Evolutionary conservation across 2,113 vertebrate species (phyloP), one percentile per base, ranked within the genome.

Genomic region (Triplophysa siluroides): DNA sequence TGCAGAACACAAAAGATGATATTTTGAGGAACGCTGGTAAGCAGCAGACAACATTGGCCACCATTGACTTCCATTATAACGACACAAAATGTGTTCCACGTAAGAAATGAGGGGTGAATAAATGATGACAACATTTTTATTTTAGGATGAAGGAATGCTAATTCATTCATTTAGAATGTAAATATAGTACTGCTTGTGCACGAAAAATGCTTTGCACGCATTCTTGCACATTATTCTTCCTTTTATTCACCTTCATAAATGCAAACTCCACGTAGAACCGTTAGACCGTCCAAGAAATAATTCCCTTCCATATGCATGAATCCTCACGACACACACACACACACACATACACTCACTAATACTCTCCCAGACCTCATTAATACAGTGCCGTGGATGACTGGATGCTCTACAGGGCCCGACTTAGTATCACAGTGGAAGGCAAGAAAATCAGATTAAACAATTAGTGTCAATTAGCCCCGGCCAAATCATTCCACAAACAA

Each of bases 381-480:
- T 79, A 68, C 83, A 52, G 67, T 80, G 79, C 58, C 79, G 65
- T 77, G 83, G 81, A 79, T 81, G 88, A 85, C 81, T 66, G n/a
- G n/a, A n/a, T n/a, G 83, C 85, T 86, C 86, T 75, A 78, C 65
- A 67, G 63, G 81, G 84, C 84, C 83, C 56, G 83, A 84, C 91
- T 91, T 88, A 83, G 85, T 85, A 86, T 87, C 90, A 90, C 87
- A 88, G 89, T 89, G 88, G 86, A 91, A 80, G 87, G 88, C 89
- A 95, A 94, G 94, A 95, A 98, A 97, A 96, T 97, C 95, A 95
- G 96, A 97, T 98, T 97, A 97, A 99, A 98, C 95, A 98, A 98
- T 99, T 99, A 98, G 95, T 96, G 96, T 96, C 96, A 99, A 98
- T 99, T 99, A 99, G 95, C 96, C 91, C 92, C 91, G 92, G 95